phyloP scores from a whole-genome alignment of 1,140 invertebrate genomes.

The Zaprionus vittiger region DNA sequence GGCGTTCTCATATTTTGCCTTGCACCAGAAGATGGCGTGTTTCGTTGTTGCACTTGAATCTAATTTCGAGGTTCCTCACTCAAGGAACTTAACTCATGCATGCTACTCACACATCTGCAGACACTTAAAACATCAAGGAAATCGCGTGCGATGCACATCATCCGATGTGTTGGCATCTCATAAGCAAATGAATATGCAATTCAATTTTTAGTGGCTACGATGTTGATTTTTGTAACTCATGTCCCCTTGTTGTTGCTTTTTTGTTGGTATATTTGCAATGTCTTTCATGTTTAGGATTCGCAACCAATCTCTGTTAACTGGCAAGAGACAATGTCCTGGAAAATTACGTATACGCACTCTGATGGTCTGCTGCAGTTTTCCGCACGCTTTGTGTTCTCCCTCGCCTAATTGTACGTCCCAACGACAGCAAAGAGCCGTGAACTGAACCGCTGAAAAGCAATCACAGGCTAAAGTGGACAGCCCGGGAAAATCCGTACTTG shows the following conservation, averaged over 20 bases:
- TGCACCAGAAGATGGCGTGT: slow-evolving; percentile 30
- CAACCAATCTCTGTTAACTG: neutral
- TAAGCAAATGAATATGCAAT: slow-evolving; percentile 35
- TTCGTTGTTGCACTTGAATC: slow-evolving; percentile 28
- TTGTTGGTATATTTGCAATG: too few relatives aligned
- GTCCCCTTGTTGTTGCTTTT: neutral
- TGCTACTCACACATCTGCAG: neutral
- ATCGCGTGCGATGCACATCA: slow-evolving; percentile 22
- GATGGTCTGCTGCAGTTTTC: neutral
- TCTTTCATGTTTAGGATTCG: neutral
- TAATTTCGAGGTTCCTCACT: slow-evolving; percentile 26
- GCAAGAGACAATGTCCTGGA: neutral
- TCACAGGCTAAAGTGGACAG: too few relatives aligned
- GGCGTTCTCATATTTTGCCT: neutral
- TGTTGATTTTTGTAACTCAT: neutral
- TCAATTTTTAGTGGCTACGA: slow-evolving; percentile 16
- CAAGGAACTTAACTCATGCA: neutral
- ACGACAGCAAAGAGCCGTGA: slow-evolving; percentile 17
- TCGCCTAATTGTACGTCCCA: neutral
- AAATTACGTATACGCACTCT: slow-evolving; percentile 28
- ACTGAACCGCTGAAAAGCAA: neutral
- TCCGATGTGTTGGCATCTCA: slow-evolving; percentile 5
- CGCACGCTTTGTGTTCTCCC: slow-evolving; percentile 30
- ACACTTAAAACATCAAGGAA: slow-evolving; percentile 1
- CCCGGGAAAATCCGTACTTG: too few relatives aligned